Percentiles rank a stretch among this genome's conserved stretches.
These are phyloP conservation scores for Fistularia commersonii DNA, from an alignment of 2,797 vertebrate genomes.

Conservation along the genomic window DNA sequence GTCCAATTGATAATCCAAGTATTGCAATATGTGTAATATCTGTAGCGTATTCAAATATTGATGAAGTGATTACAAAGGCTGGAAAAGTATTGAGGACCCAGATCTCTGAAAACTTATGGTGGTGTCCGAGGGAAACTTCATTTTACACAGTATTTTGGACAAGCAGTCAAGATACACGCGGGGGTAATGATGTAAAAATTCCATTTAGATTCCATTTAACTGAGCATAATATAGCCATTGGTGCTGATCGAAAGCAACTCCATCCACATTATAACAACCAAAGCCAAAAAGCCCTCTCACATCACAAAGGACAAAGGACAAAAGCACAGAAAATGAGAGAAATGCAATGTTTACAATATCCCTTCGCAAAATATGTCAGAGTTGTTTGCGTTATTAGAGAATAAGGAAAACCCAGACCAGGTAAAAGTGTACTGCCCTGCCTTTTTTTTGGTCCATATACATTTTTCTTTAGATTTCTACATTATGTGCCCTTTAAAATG, in stretches of 20 bases:
- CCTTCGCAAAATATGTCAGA: constrained; percentile 57
- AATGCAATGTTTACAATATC: constrained; percentile 62
- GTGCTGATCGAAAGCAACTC: constrained; percentile 38
- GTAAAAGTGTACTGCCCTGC: constrained; percentile 55
- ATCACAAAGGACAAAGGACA: constrained; percentile 57
- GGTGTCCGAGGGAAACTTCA: no score
- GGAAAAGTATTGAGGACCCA: constrained; percentile 32
- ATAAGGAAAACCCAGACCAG: constrained; percentile 36
- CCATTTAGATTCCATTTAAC: constrained; percentile 42
- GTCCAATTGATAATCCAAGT: constrained; percentile 44
- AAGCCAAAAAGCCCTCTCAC: constrained; percentile 39
- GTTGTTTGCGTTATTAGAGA: constrained; percentile 49
- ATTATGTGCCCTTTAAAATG: no score
- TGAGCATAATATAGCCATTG: constrained; percentile 39
- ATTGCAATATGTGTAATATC: constrained; percentile 6
- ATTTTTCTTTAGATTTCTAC: no score
- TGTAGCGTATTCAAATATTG: constrained; percentile 9
- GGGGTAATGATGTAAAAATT: constrained; percentile 35
- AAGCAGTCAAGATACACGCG: constrained; percentile 36
- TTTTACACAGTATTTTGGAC: constrained; percentile 20
- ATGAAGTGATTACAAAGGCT: constrained; percentile 36
- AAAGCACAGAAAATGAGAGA: constrained; percentile 56
- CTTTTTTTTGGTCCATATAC: constrained; percentile 6
- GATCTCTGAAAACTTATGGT: constrained; percentile 15
- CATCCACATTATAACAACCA: constrained; percentile 27